Evolutionary conservation across 2,797 vertebrate species (phyloP).

Genomic region (Thripadectes ignobilis): DNA sequence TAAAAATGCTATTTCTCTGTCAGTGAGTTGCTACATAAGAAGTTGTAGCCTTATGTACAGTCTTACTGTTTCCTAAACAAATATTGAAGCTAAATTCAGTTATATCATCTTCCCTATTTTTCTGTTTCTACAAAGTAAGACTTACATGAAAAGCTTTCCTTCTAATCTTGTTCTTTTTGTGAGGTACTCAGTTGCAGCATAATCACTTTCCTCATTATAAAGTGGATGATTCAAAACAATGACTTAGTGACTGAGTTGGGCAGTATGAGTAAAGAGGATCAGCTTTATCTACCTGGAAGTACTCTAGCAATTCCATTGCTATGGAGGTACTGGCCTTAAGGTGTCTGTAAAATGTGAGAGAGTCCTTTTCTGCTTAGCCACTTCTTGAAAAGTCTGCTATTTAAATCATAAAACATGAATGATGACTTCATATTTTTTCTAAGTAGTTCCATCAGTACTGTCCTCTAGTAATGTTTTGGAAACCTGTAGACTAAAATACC

Average conservation of each 20-base stretch:
- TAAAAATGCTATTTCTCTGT: neutral
- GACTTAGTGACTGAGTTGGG: neutral
- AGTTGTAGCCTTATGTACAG: neutral
- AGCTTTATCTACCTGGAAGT: neutral
- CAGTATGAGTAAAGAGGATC: neutral
- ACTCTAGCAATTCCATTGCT: neutral
- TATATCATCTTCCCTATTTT: neutral
- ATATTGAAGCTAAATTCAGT: neutral
- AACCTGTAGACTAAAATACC: slow-evolving; percentile 14
- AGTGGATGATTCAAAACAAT: neutral
- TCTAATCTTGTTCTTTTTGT: neutral
- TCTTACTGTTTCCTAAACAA: neutral
- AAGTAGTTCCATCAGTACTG: neutral
- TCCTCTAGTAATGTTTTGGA: slow-evolving; percentile 57
- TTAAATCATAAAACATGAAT: neutral
- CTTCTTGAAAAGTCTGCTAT: neutral
- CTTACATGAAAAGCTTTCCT: neutral
- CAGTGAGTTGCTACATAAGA: neutral
- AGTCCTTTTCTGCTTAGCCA: neutral
- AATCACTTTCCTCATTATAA: neutral
- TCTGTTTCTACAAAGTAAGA: neutral
- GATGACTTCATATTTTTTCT: neutral
- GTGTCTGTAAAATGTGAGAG: neutral
- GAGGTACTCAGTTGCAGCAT: neutral
- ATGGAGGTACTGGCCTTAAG: neutral